Evolutionary conservation across 2,888 invertebrate species (phyloP).

Genomic region (Cloeon dipterum): DNA sequence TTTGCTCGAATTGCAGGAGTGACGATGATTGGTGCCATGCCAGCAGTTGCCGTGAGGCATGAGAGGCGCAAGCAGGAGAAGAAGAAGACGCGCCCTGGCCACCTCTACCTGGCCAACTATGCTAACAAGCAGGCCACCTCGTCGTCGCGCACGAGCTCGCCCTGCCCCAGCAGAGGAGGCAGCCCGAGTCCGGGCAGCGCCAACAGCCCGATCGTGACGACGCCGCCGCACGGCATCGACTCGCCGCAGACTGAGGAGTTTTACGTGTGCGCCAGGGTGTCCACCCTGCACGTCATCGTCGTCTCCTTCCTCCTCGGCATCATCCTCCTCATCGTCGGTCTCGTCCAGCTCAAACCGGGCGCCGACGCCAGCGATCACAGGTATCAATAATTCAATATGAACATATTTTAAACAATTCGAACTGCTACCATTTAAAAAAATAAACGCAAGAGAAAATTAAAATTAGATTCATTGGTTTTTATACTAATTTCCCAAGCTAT

Average conservation of each 20-base stretch:
- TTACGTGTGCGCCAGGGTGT: conserved; percentile 18
- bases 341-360: conserved; percentile 52
- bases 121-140: conserved; percentile 2
- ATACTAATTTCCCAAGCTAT: no score
- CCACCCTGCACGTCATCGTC: conserved; percentile 47
- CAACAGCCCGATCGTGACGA: conserved; percentile 7
- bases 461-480: no score
- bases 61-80: conserved; percentile 54
- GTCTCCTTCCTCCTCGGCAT: conserved; percentile 49
- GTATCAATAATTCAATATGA: no score
- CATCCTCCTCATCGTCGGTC: conserved; percentile 47
- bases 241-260: conserved; percentile 1
- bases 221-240: conserved; percentile 7
- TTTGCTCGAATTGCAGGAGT: conserved; percentile 8
- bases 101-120: conserved; percentile 30
- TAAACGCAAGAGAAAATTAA: no score
- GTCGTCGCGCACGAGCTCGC: conserved; percentile 2
- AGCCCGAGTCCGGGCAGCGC: conserved; percentile 5
- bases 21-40: conserved; percentile 71
- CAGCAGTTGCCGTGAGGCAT: conserved; percentile 64
- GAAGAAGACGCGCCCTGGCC: conserved; percentile 29
- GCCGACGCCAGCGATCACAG: conserved; percentile 54
- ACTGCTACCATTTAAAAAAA: no score
- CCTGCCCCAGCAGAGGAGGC: conserved; percentile 4
- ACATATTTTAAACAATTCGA: background rate